Evolutionary conservation across 2,113 vertebrate genomes (phyloP).

Genomic region (Pluvianellus socialis): DNA sequence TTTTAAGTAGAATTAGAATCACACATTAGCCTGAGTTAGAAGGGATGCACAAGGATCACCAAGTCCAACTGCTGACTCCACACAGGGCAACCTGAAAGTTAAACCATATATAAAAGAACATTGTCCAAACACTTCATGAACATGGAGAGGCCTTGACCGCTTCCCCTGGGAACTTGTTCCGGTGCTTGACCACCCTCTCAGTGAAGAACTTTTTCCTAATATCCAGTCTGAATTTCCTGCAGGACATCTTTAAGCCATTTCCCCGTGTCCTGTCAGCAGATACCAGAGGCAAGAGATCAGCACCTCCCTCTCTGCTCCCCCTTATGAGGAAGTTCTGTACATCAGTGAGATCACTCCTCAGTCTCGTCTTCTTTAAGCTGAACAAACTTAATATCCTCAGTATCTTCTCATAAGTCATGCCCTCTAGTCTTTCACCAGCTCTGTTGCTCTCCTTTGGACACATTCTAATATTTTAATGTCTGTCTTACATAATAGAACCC

Average conservation of each 20-base stretch:
- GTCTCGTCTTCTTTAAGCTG: neutral
- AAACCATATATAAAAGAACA: neutral
- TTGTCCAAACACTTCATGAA: neutral
- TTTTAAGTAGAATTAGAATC: neutral
- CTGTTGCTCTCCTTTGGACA: neutral
- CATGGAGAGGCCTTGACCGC: neutral
- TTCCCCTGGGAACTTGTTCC: neutral
- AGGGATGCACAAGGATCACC: neutral
- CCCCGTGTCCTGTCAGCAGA: neutral
- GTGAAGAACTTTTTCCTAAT: neutral
- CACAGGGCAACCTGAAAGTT: neutral
- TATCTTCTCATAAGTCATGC: accelerated
- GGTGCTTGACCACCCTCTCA: neutral
- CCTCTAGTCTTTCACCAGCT: neutral
- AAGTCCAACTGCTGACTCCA: neutral
- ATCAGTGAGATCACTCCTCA: neutral
- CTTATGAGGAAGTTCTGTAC: neutral
- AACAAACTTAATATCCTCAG: neutral
- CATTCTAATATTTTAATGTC: neutral
- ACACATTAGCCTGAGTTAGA: neutral
- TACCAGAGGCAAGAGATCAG: neutral
- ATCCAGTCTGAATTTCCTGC: neutral
- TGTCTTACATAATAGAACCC: neutral
- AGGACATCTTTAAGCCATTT: neutral
- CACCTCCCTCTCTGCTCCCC: neutral